Evolutionary conservation across 2,888 invertebrate genomes (phyloP), one percentile per base, ranked within the genome.

Genomic region (Polylopha cassiicola): DNA sequence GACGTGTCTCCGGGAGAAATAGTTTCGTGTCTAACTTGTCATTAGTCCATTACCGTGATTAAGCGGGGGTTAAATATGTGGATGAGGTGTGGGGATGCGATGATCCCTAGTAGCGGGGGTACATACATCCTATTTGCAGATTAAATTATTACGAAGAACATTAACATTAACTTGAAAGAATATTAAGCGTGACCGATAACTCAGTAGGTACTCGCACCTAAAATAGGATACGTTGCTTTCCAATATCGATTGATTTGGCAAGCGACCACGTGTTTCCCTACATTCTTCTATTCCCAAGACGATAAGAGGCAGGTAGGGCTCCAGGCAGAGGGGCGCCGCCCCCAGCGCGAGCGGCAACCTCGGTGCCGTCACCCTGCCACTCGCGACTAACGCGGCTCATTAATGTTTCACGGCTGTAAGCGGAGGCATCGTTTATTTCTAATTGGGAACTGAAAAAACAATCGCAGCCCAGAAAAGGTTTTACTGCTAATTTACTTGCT

Each of bases 1-100:
- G 44, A 37, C 47, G 43, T 38, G 46, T 50, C 49, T 39, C 42
- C 46, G 43, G 48, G 33, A 18, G 51, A 47, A 58, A 61, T 63
- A 69, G 67, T 71, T 71, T 53, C 50, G 44, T 46, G 52, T 55
- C 55, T 61, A 72, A 74, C 69, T 76, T 75, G 73, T 76, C 69
- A 73, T 74, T 74, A 71, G 68, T 78, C 81, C 73, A 80, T 81
- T 79, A 79, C 63, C 50, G 61, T 73, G 75, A 81, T 80, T 77
- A 75, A 71, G 67, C 54, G 52, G 51, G 47, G 48, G 64, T 41
- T 26, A 22, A 42, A 15, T 27, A 37, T 43, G 45, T 37, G 38
- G 42, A 36, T 11, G 3, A 6, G 9, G 11, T 8, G 7, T 8
- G 10, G 8, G 24, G 6, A 6, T 7, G 11, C 8, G 7, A n/a